These are phyloP conservation scores for Colletes collaris DNA, from an alignment of 2,888 invertebrate species.

Conservation along the genomic window DNA sequence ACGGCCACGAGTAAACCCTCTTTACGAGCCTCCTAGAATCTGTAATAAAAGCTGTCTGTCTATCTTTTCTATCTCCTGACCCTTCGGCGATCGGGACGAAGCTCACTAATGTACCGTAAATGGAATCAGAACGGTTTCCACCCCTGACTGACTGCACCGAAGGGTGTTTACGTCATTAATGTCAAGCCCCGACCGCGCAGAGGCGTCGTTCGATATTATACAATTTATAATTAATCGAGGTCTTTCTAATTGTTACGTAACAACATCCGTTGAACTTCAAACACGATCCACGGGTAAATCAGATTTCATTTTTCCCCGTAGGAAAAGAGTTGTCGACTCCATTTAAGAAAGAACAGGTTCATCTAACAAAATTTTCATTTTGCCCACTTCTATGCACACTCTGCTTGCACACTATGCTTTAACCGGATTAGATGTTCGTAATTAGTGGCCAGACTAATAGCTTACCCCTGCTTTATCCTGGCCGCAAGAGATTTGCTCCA, in stretches of 20 bases:
- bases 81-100: conserved; percentile 27
- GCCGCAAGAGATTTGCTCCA: too few relatives aligned
- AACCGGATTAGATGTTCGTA: too few relatives aligned
- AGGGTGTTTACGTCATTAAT: conserved; percentile 58
- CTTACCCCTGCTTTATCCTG: too few relatives aligned
- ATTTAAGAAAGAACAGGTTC: too few relatives aligned
- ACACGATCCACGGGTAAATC: too few relatives aligned
- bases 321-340: too few relatives aligned
- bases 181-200: conserved; percentile 39
- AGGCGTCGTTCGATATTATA: conserved; percentile 41
- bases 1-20: neutral
- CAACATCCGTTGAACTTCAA: neutral
- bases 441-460: too few relatives aligned
- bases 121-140: conserved; percentile 54
- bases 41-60: neutral
- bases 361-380: too few relatives aligned
- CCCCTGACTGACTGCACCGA: conserved; percentile 41
- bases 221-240: conserved; percentile 54
- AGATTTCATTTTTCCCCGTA: too few relatives aligned
- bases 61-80: conserved; percentile 13
- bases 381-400: too few relatives aligned
- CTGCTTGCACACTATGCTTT: too few relatives aligned
- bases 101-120: conserved; percentile 43
- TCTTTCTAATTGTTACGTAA: conserved; percentile 36
- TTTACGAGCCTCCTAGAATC: neutral